These are phyloP conservation scores for Ellobius talpinus DNA, from an alignment of 2,113 vertebrate species.

Conservation along the genomic window DNA sequence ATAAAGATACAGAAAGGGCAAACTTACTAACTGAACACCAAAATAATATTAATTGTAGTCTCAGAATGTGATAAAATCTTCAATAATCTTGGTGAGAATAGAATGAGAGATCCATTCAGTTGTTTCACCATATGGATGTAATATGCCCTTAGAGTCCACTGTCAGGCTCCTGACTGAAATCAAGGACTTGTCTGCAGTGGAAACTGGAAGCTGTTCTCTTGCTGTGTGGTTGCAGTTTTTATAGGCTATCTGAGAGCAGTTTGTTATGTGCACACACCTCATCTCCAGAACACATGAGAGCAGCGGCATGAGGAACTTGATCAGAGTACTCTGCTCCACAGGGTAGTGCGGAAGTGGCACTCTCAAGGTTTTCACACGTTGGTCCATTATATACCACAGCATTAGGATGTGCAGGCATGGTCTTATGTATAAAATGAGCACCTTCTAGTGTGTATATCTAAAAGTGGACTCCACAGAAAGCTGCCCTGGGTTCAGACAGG, in stretches of 20 bases:
- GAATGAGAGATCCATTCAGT: neutral
- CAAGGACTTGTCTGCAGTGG: neutral
- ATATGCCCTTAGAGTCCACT: neutral
- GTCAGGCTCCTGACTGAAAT: neutral
- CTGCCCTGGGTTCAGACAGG: neutral
- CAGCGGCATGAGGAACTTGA: neutral
- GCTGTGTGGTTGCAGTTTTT: neutral
- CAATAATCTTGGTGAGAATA: neutral
- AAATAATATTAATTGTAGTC: neutral
- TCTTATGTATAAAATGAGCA: neutral
- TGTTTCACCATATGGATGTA: neutral
- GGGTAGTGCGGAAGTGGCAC: neutral
- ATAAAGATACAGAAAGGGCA: neutral
- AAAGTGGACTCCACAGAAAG: neutral
- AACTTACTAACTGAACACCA: neutral
- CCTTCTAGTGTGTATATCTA: neutral
- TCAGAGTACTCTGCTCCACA: neutral
- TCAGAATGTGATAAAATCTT: neutral
- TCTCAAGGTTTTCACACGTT: neutral
- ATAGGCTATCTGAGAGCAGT: neutral
- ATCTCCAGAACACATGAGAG: neutral
- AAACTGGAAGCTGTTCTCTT: neutral
- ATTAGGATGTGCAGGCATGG: rapidly evolving
- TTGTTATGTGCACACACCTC: neutral
- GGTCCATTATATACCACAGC: too few relatives aligned